Base-by-base conservation (phyloP, 2,888 invertebrate species). In the Stenchaetothrips biformis region DNA sequence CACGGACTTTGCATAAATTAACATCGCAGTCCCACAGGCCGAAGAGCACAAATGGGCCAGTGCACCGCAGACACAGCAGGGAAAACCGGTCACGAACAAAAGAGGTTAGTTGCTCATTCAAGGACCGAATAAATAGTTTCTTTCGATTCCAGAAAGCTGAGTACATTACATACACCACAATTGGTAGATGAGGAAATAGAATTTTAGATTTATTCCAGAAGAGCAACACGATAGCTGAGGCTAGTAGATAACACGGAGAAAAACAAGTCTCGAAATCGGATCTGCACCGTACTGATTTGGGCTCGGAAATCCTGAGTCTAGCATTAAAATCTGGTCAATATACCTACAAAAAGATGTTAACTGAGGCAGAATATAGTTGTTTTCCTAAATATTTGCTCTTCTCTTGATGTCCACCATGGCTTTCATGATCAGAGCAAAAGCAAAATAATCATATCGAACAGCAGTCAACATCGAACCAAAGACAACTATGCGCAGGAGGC, bases 361-460 rank as follows among this genome's bases (percentile, higher is more conserved):
- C 1, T 37, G 37, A 25, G 25, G 67, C 21, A 25, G 21, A 7
- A 74, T 25, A 74, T 6, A 4, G 4, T 37, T 37, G 4, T 37
- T 37, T 37, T 11, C 21, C 67, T 25, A 74, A 74, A 25, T 74
- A 1, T 21, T 74, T 25, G 25, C n/a, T 11, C 21, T 59, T 9
- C 18, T 25, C 67, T 74, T 21, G 21, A 25, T 74, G 67, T 74
- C 67, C 25, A 74, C 67, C 67, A 74, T 74, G 67, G 67, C 67
- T 74, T 74, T 74, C 67, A 21, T n/a, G 67, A 74, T 74, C 67
- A 74, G 25, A 74, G 67, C 67, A 53, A 53, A 16, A 53, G 9
- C 53, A 53, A 53, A 53, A 74, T 25, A 74, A 74, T 74, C 37
- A 74, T 74, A 74, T 74, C 67, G 67, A 74, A 11, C 4, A 74